phyloP scores from a whole-genome alignment of 2,113 vertebrate species.

The Numida meleagris region DNA sequence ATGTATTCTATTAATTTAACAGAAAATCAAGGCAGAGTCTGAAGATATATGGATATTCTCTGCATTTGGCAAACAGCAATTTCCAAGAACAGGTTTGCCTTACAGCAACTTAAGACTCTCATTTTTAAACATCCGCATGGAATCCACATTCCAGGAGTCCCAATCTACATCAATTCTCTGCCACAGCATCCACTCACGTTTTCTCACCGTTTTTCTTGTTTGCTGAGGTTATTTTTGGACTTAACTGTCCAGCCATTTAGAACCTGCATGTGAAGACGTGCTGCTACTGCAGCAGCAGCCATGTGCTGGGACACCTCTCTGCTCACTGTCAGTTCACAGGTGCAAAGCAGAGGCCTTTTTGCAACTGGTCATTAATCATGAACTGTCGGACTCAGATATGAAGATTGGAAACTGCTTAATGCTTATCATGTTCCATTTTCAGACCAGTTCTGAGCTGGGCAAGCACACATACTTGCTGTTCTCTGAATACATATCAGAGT shows the following conservation, averaged over 20 bases:
- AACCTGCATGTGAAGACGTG: not conserved
- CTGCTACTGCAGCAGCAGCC: not conserved
- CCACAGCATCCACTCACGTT: not conserved
- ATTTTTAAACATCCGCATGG: not conserved
- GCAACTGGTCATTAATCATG: not conserved
- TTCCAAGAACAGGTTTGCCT: constrained; percentile 20
- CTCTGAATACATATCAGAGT: not conserved
- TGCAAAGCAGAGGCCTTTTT: not conserved
- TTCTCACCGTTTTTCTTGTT: constrained; percentile 1
- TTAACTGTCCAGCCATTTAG: not conserved
- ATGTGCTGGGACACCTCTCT: not conserved
- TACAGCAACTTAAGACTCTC: constrained; percentile 21
- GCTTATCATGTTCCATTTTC: not conserved
- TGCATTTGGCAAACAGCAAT: constrained; percentile 9
- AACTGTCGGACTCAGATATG: not conserved
- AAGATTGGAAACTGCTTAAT: constrained; percentile 1
- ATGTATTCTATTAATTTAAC: constrained; percentile 19
- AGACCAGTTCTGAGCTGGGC: not conserved
- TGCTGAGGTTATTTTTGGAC: not conserved
- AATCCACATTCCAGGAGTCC: not conserved
- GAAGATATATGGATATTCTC: not conserved
- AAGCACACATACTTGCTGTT: not conserved
- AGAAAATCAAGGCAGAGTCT: not conserved
- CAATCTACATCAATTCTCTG: not conserved
- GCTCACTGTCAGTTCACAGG: not conserved